These are phyloP conservation scores for Eublepharis macularius DNA, from an alignment of 2,113 vertebrate genomes.

Conservation along the genomic window DNA sequence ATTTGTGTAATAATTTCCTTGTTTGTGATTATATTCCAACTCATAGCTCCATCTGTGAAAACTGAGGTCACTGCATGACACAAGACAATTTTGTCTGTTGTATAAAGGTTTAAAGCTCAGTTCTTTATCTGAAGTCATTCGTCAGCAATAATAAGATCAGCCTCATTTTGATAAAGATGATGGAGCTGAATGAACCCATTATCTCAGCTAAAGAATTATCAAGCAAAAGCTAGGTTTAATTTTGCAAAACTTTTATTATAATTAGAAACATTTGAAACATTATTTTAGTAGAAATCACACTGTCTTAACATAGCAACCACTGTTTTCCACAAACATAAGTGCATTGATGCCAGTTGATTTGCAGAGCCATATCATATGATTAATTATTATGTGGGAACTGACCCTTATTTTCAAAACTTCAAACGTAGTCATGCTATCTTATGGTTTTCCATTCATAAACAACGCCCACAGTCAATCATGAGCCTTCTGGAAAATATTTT, in stretches of 20 bases:
- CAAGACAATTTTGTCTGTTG: not conserved
- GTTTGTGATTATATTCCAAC: slow-evolving; percentile 29
- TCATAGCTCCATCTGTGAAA: slow-evolving; percentile 8
- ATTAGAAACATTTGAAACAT: slow-evolving; percentile 10
- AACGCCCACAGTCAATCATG: not conserved
- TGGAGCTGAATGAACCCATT: not conserved
- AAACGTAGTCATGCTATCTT: not conserved
- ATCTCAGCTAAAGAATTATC: not conserved
- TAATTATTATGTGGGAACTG: not conserved
- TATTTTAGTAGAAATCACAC: not conserved
- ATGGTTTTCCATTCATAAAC: not conserved
- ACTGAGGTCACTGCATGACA: not conserved
- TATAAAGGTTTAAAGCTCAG: slow-evolving; percentile 17
- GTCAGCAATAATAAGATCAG: slow-evolving; percentile 22
- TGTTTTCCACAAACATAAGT: not conserved
- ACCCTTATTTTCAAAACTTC: not conserved
- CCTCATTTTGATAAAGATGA: not conserved
- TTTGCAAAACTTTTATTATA: slow-evolving; percentile 18
- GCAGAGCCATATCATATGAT: not conserved
- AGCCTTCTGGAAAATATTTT: not conserved
- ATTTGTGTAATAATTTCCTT: not conserved
- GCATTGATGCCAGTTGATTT: not conserved
- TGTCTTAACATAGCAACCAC: not conserved
- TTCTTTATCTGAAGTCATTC: not conserved
- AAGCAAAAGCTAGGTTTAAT: not conserved